Evolutionary conservation across 1,140 invertebrate genomes (phyloP), one percentile per base, ranked within the genome.

Genomic region (Papilio aristodemus): DNA sequence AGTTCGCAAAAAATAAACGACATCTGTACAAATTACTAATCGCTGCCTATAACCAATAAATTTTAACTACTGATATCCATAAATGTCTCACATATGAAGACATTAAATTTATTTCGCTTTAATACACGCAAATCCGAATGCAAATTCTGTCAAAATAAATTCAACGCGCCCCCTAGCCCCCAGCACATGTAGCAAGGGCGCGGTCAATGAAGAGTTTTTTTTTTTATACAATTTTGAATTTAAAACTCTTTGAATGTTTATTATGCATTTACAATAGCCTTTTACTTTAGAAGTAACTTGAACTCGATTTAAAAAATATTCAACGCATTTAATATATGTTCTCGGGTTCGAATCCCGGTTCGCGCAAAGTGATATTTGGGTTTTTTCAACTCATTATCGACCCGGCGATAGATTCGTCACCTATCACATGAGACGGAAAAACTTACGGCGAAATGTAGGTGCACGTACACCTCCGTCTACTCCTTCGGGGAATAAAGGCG

Each of bases 81-180:
- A 37, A 60, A 59, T 50, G 67, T 66, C 64, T 4, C 46, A 41
- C 58, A 17, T 17, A 83, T 80, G 74, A 76, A 82, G 78, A 79
- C 70, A 79, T 85, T 74, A 80, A 79, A 83, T 84, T 82, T 80
- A 85, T 85, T 78, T 75, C 74, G 64, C 63, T 83, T 83, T 85
- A 85, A 86, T 85, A 77, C 64, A 81, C 78, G 77, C 81, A 80
- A 83, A 83, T 79, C 77, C 67, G 75, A 72, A 83, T 85, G 81
- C 78, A 80, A 85, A 87, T 85, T 72, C 70, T 71, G 63, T 80
- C 76, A 73, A 81, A 84, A 83, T 78, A 84, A 82, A 81, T 84
- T 85, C 69, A 74, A 69, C 69, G 70, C 46, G 46, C 46, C 46
- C 39, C 72, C 50, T 63, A 70, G 37, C 6, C 6, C 2, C 27